Evolutionary conservation across 2,113 vertebrate species (phyloP).

Genomic region (Arothron firmamentum): DNA sequence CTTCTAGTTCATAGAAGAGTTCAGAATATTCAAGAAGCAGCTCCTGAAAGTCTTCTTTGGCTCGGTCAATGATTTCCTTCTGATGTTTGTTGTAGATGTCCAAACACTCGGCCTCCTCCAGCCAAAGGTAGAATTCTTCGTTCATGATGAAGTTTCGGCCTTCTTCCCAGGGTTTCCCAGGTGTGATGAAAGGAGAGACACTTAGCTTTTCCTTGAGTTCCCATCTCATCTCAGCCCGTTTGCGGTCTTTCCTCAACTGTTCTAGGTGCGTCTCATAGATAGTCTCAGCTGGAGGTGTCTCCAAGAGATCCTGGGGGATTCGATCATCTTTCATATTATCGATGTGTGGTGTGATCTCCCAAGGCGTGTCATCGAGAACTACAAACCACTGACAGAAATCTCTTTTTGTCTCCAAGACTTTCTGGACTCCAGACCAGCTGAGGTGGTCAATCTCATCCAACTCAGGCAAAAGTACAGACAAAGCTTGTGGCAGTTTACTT

Average conservation of each 20-base stretch:
- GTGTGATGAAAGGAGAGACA: conserved; percentile 87
- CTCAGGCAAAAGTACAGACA: conserved; percentile 82
- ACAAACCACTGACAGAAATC: conserved; percentile 93
- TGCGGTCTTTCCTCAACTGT: conserved; percentile 84
- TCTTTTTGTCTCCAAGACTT: conserved; percentile 86
- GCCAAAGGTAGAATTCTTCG: conserved; percentile 92
- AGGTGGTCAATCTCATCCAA: conserved; percentile 91
- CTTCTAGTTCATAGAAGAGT: conserved; percentile 94
- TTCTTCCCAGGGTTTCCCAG: conserved; percentile 96
- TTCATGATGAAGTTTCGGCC: conserved; percentile 96
- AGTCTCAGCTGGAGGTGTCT: conserved; percentile 79
- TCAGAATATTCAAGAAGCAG: conserved; percentile 95
- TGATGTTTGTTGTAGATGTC: conserved; percentile 95
- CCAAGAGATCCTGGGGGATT: conserved; percentile 91
- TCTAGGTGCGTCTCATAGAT: conserved; percentile 86
- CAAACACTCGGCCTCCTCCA: conserved; percentile 87
- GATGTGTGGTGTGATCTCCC: conserved; percentile 87
- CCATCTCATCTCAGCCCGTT: conserved; percentile 83
- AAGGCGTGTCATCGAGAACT: conserved; percentile 91
- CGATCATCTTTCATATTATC: conserved; percentile 85
- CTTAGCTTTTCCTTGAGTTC: conserved; percentile 89
- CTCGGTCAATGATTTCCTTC: conserved; percentile 91
- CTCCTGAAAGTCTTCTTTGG: conserved; percentile 98
- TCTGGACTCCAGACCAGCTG: conserved; percentile 83
- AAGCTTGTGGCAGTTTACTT: conserved; percentile 80